Evolutionary conservation across 2,113 vertebrate genomes (phyloP), one percentile per base, ranked within the genome.

Genomic region (Fukomys damarensis): DNA sequence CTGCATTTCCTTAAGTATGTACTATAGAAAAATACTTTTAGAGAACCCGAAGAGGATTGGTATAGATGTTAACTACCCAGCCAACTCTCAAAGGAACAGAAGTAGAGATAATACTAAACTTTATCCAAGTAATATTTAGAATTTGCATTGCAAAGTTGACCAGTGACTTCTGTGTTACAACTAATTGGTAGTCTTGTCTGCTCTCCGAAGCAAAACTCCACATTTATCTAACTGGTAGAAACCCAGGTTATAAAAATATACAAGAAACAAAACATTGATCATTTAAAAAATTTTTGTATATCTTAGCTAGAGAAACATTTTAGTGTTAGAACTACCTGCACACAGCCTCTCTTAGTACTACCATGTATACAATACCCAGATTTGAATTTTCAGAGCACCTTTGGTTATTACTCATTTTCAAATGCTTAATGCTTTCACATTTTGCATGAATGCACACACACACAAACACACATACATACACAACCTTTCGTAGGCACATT

Each of bases 321-420:
- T 89, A 41, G 63, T n/a, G n/a, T 70, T 61, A 35, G 20, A 89
- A 49, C 19, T 22, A 35, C 3, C 19, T 74, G 8, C 35, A 61
- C 58, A 32, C 14, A 58, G 17, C 8, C 1, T 94, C 32, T 85
- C 3, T 4, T 28, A 66, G 49, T 9, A 35, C 24, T n/a, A 43
- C 16, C 43, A 89, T 30, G 13, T 1, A 54, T 22, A 61, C 6
- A 61, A 10, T 20, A 61, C 19, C 59, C 35, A 74, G 38, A 79
- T 43, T 46, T 66, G 19, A 56, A 82, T 89, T 93, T 92, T 43
- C 24, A 90, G 79, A 93, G 38, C 8, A 61, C 11, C 20, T 90
- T 32, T 76, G 17, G 52, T 66, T 12, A 56, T 52, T n/a, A 77
- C 10, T 74, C 38, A 4, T 77, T 84, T 65, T 74, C 28, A 63